Evolutionary conservation across 2,113 vertebrate genomes (phyloP), one percentile per base, ranked within the genome.

Genomic region (Cephalopterus ornatus): DNA sequence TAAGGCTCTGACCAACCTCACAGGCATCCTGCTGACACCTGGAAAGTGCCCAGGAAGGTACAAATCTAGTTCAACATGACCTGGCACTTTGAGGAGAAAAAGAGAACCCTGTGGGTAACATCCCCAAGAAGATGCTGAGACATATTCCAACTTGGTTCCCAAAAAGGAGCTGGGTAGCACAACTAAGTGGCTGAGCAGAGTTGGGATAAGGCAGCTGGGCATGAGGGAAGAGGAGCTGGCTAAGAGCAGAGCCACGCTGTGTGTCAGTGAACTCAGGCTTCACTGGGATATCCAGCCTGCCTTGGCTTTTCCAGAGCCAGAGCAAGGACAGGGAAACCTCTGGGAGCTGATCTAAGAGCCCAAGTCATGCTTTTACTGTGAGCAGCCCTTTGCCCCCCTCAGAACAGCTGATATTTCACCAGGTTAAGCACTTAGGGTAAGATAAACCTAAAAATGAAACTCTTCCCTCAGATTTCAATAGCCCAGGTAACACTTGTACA

Each of bases 221-320:
- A 28, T 2, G 14, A 66, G 59, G 61, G 62, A n/a, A 32, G 24
- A 17, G 32, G 47, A 49, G 37, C 18, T 8, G 7, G 18, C 44
- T 0, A 13, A 47, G 37, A 74, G 41, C 44, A 81, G 12, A 73
- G 35, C 24, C 73, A 39, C 5, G 33, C 44, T 63, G 35, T 42
- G 15, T 16, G 7, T 2, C 16, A 35, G 11, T 16, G 18, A 41
- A 12, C 55, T 30, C 21, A 0, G 0, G 62, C 63, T 84, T 24
- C 65, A 11, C 20, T 5, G 5, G 49, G 26, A 21, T 17, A 14
- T 1, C 78, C 11, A 11, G 33, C 5, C 80, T 67, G 75, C 76
- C 27, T 18, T 19, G 35, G 6, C 4, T 75, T 42, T 75, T 35
- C 41, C 63, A 37, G 52, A 41, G 56, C 7, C 56, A 42, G 30